Base-by-base conservation (phyloP, 2,888 invertebrate species). In the Adela reaumurella region DNA sequence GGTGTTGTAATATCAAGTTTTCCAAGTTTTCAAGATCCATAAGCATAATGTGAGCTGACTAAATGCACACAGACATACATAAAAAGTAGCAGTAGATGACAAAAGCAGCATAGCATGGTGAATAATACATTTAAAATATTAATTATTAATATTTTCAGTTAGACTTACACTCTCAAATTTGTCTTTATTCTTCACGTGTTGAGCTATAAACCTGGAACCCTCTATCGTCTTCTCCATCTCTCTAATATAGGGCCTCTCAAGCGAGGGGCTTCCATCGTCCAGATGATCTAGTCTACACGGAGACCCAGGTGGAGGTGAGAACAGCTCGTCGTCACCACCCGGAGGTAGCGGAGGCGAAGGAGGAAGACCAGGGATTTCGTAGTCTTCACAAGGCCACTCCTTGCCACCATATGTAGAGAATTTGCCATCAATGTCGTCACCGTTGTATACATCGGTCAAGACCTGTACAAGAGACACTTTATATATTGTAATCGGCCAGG, bases 101-200 rank as follows among this genome's bases (percentile, higher is more conserved):
- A n/a, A n/a, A n/a, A n/a, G n/a, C n/a, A n/a, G n/a, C n/a, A n/a
- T n/a, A n/a, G n/a, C n/a, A n/a, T n/a, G n/a, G n/a, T n/a, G n/a
- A n/a, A n/a, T n/a, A n/a, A n/a, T n/a, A n/a, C n/a, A n/a, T n/a
- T n/a, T n/a, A n/a, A n/a, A n/a, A n/a, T n/a, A n/a, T n/a, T n/a
- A n/a, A n/a, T n/a, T n/a, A n/a, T n/a, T n/a, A n/a, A n/a, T n/a
- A n/a, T n/a, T n/a, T n/a, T n/a, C n/a, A n/a, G n/a, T n/a, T n/a
- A n/a, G n/a, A n/a, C 92, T 89, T 82, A 94, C 94, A 74, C 89
- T 92, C 74, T 93, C 94, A 72, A 94, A 95, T 70, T 90, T 91
- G 77, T 95, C 94, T 78, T 94, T 92, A 81, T 95, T 95, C 74
- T 88, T 90, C 70, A 94, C 92, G 71, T 95, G 95, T 77, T 95